Evolutionary conservation across 2,888 invertebrate species (phyloP), one percentile per base, ranked within the genome.

Genomic region (Stenolophus ochropezus): DNA sequence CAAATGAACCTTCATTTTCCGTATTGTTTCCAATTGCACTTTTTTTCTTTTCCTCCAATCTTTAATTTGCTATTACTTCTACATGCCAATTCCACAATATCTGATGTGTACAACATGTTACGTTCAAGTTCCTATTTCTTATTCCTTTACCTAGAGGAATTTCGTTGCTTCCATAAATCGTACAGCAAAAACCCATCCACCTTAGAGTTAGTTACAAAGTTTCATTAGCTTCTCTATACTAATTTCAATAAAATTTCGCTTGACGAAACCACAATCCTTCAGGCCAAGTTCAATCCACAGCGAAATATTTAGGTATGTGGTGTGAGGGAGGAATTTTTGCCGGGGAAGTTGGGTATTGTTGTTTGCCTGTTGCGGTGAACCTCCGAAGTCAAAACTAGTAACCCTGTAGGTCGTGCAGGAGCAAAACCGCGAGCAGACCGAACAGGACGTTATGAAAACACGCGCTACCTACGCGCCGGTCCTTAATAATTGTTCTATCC

Each of bases 331-430:
- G 47, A 42, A 79, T 69, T 79, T 79, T 79, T 79, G 51, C 51
- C 53, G 18, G 4, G 21, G 51, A 79, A 78, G 47, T 71, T 79
- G 27, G 11, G 69, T 79, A 79, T 79, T 79, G 79, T 79, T 79
- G 69, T 78, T 78, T 78, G 65, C 78, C 69, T 69, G 79, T 79
- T 69, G 79, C 20, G 79, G 79, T 79, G 49, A 69, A 33, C 79
- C 79, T 27, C 79, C 16, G 27, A 79, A 79, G 69, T 79, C 69
- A 71, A 69, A 79, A 79, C 79, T 79, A 79, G 79, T 53, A 79
- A 53, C 49, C 65, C 78, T 47, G 65, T 49, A 78, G 47, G 78
- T 65, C 51, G n/a, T 53, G 33, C 14, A 20, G 49, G 47, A 49
- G 65, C 69, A 51, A 79, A 71, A 79, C 79, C 79, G 47, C 79